Base-by-base conservation (phyloP, 1,140 invertebrate species). In the Magallana gigas region DNA sequence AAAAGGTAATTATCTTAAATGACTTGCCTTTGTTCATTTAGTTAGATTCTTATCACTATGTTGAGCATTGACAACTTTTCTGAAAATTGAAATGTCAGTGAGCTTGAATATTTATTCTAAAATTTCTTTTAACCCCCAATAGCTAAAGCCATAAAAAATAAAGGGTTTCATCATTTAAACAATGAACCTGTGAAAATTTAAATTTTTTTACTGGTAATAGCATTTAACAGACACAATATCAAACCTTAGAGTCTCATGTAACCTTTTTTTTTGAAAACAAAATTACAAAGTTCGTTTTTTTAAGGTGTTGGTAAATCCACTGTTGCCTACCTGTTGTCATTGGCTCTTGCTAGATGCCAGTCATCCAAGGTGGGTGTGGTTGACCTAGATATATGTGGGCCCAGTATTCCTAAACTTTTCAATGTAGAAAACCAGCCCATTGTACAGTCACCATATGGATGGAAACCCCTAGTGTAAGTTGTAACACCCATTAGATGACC, bases 311-410 rank as follows among this genome's bases (percentile, higher is more conserved):
- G 98, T 16, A 99, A 99, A 95, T 98, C 97, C 91, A 98, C 98
- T 18, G 96, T 99, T 8, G 97, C 97, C 29, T 96, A 97, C 0
- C 96, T 98, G 83, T 93, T 99, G 62, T 97, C 97, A 29, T 96
- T 97, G 89, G 96, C 96, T 68, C 94, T 99, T 36, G 94, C 99
- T 71, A 97, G 98, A 58, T 59, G 81, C 76, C 71, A 76, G 14
- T 95, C 87, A 56, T 76, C 87, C 85, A 90, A 91, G 97, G 97
- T 99, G 89, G 98, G 98, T 14, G 93, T 99, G 36, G 95, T 99
- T 80, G 98, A 99, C 95, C 96, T 99, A 87, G 98, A 99, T 95
- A 96, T 99, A 84, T 99, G 98, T 95, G 98, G 98, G 7, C 98
- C 98, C 0, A 98, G 97, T 93, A 96, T 98, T 83, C 98, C 98